These are phyloP conservation scores for Ctenochaetus hawaiiensis DNA, from an alignment of 2,797 vertebrate species.

Conservation along the genomic window DNA sequence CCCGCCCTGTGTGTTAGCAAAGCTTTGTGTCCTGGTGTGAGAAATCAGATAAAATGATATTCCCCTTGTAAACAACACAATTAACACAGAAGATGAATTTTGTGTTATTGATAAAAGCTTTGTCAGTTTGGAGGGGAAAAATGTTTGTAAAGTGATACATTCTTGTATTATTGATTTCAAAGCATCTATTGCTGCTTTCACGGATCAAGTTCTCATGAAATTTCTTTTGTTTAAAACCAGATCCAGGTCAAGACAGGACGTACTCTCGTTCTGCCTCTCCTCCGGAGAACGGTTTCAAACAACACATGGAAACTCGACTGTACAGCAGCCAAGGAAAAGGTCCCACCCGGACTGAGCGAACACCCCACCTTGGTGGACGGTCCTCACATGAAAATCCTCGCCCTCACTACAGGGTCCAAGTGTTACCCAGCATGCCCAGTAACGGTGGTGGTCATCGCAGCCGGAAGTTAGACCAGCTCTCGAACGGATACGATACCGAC, in stretches of 20 bases:
- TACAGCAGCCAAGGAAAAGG: slow-evolving; percentile 93
- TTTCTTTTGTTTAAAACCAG: slow-evolving; percentile 54
- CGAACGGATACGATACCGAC: slow-evolving; percentile 92
- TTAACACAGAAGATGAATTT: not conserved
- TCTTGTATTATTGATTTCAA: not conserved
- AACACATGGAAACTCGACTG: slow-evolving; percentile 81
- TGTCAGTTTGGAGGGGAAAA: not conserved
- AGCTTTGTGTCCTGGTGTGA: slow-evolving; percentile 25
- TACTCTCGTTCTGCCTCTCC: slow-evolving; percentile 86
- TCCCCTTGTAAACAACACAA: not conserved
- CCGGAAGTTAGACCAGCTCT: slow-evolving; percentile 66
- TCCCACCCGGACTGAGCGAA: slow-evolving; percentile 82
- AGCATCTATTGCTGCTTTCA: not conserved
- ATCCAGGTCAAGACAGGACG: slow-evolving; percentile 73
- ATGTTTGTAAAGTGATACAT: not conserved
- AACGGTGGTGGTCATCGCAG: slow-evolving; percentile 35
- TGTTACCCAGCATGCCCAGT: slow-evolving; percentile 67
- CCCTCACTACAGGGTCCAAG: slow-evolving; percentile 66
- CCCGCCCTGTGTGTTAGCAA: slow-evolving; percentile 21
- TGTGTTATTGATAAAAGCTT: not conserved
- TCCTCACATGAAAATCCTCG: slow-evolving; percentile 64
- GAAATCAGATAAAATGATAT: slow-evolving; percentile 1
- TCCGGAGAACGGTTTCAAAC: slow-evolving; percentile 87
- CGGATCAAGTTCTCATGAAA: not conserved
- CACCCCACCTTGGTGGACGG: slow-evolving; percentile 68